Evolutionary conservation across 2,888 invertebrate species (phyloP), one percentile per base, ranked within the genome.

Genomic region (Limnephilus lunatus): DNA sequence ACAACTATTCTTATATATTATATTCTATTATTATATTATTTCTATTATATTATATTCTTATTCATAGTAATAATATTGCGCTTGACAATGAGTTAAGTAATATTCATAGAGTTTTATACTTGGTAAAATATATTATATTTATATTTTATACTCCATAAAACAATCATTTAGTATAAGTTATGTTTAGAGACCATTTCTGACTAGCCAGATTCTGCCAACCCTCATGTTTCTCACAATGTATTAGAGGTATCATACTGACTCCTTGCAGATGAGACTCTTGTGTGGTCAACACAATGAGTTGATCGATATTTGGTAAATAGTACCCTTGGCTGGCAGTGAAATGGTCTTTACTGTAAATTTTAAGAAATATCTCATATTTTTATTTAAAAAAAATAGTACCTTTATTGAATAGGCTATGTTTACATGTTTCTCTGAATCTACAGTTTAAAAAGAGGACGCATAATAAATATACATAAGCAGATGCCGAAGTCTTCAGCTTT

Each of bases 401-500:
- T 25, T 25, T 9, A n/a, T 25, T 68, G 68, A 68, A 9, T n/a
- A 68, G 68, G 68, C n/a, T 68, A 68, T 68, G 25, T 19, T 19
- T 68, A 7, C 19, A 68, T n/a, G 7, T 68, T 25, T 11, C 68
- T 68, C 68, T 25, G 25, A 90, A 53, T 90, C 82, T 53, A 30
- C 68, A 93, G 93, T 80, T 87, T 93, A 32, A 92, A 90, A 53
- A 92, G 92, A 89, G 93, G 92, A 14, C 91, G 90, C 30, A 91
- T 93, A 15, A 92, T 91, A 80, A 83, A 89, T 15, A 48, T 93
- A 4, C 90, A 90, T 88, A 91, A 91, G 90, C 19, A 86, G 44
- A 92, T 93, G 80, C 93, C 93, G 12, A 81, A 82, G 88, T 39
- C 91, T 19, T 90, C 92, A 82, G 87, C 86, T n/a, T 96, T 96